phyloP scores from a whole-genome alignment of 2,888 invertebrate species.

The Aporophyla lueneburgensis region DNA sequence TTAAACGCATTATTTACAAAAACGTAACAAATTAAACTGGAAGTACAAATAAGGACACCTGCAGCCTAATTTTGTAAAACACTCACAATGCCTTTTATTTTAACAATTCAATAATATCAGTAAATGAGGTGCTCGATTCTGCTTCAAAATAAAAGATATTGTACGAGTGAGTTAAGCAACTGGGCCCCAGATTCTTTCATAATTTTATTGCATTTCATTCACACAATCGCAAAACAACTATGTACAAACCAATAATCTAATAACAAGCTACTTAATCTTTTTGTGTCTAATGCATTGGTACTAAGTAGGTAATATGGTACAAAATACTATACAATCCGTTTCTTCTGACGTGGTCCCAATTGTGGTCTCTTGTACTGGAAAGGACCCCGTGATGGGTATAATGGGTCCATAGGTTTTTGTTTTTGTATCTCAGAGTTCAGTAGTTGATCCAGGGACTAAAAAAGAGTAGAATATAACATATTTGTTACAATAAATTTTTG shows the following conservation, averaged over 20 bases:
- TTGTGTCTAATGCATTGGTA: slow-evolving; percentile 13
- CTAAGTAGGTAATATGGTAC: background rate
- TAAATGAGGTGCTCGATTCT: background rate
- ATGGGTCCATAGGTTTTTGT: slow-evolving; percentile 43
- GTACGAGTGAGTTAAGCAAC: background rate
- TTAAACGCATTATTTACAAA: background rate
- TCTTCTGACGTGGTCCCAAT: slow-evolving; percentile 73
- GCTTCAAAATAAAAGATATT: background rate
- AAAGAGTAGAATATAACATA: slow-evolving; percentile 36
- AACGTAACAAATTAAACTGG: background rate
- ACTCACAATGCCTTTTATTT: background rate
- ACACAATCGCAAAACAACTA: slow-evolving; percentile 45
- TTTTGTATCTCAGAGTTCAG: slow-evolving; percentile 78
- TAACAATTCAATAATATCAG: background rate
- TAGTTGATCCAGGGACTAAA: slow-evolving; percentile 81
- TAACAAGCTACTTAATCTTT: slow-evolving; percentile 26
- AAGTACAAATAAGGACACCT: background rate
- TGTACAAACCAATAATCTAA: slow-evolving; percentile 54
- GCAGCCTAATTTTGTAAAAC: background rate
- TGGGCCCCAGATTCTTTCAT: background rate
- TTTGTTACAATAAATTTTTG: background rate
- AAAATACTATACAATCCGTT: slow-evolving; percentile 52
- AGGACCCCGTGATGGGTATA: slow-evolving; percentile 60
- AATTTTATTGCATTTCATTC: slow-evolving; percentile 40
- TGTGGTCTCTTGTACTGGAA: slow-evolving; percentile 72